Evolutionary conservation across 2,888 invertebrate species (phyloP).

Genomic region (Malthinus seriepunctatus): DNA sequence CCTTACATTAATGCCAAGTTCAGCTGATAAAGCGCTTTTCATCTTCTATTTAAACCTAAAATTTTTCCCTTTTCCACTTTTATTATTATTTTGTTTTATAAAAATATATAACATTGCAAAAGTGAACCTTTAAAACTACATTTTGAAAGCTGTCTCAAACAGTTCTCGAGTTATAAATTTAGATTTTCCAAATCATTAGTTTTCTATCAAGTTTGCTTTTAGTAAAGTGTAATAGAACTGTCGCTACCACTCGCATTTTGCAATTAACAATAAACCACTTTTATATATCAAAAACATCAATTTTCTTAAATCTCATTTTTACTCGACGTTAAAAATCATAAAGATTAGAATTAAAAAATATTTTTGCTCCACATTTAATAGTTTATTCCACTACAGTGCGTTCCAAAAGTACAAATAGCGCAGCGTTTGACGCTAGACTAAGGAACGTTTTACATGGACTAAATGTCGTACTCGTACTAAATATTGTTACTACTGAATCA

Average conservation of each 20-base stretch:
- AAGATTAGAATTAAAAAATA: too few relatives aligned
- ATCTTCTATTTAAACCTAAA: constrained; percentile 1
- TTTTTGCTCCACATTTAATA: too few relatives aligned
- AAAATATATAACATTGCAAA: background rate
- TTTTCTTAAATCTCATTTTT: background rate
- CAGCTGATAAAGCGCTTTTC: constrained; percentile 6
- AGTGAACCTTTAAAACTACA: constrained; percentile 20
- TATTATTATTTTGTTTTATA: background rate
- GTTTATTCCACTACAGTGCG: too few relatives aligned
- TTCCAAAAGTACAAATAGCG: too few relatives aligned
- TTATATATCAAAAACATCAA: constrained; percentile 17
- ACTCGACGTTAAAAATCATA: too few relatives aligned
- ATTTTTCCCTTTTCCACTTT: constrained; percentile 12
- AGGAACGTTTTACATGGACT: too few relatives aligned
- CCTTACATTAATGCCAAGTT: constrained; percentile 22
- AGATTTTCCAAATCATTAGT: constrained; percentile 37
- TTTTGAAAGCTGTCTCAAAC: constrained; percentile 28
- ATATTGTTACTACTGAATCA: too few relatives aligned
- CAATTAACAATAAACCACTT: constrained; percentile 32
- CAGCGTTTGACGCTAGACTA: too few relatives aligned
- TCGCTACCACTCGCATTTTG: constrained; percentile 31
- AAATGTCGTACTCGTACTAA: too few relatives aligned
- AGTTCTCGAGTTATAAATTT: constrained; percentile 30
- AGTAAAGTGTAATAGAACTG: constrained; percentile 30
- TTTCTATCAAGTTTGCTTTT: constrained; percentile 33